Base-by-base conservation (phyloP, 1,140 invertebrate species). In the Bathynomus jamesi region DNA sequence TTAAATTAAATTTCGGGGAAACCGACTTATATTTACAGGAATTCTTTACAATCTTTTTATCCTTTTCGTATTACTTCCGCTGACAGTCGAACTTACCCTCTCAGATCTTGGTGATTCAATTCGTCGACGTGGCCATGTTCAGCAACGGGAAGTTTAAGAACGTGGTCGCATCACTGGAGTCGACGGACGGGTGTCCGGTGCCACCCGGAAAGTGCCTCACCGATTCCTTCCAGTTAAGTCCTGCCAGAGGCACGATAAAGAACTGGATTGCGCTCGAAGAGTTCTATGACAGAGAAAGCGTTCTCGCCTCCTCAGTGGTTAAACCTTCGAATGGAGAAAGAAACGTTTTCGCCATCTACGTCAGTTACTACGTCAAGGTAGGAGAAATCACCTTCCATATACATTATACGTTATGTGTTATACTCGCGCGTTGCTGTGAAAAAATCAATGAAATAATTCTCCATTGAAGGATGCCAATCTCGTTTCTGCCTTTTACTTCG, bases 141-240 rank as follows among this genome's bases (percentile, higher is more conserved):
- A 95, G 97, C 81, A 98, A 95, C 81, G 96, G 96, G n/a, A 95
- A 97, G 81, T 99, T 98, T 81, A 87, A 96, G 67, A 95, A 95
- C 75, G 89, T 93, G 4, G 95, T 99, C 32, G 94, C 95, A 40
- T 90, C 90, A 70, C 83, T 96, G 46, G 96, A 99, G 84, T 96
- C 93, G 10, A 73, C 62, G 5, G 86, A 87, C 7, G 86, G 86
- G 13, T 88, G 87, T 69, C 88, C 89, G 0, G 84, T 92, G 0
- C 81, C 84, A 3, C 86, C 89, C 0, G 88, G 89, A 0, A 70
- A 69, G 7, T 85, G 82, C 4, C 80, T 90, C 2, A 86, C 85
- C 17, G 86, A 87, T 46, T 87, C 84, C 21, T 91, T 89, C 78
- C 85, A 82, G 3, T 82, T 93, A 8, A 84, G 85, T 17, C 91